Percentiles rank a stretch among this genome's conserved stretches.
phyloP scores from a whole-genome alignment of 2,888 invertebrate species.

The Leptinotarsa juncta region DNA sequence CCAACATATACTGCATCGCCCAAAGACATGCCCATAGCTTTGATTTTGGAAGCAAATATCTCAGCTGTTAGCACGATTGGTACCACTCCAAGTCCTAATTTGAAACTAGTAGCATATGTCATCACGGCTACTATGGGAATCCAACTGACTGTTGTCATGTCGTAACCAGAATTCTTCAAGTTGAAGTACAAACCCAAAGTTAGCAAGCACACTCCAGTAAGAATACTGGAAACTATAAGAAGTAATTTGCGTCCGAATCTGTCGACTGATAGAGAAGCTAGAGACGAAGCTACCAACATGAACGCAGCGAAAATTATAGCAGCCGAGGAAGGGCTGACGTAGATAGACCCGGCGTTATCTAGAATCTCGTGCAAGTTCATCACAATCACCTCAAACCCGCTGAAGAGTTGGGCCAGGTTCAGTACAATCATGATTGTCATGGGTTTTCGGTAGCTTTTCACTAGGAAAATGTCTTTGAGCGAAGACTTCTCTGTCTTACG shows the following conservation, averaged over 20 bases:
- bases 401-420: constrained; percentile 61
- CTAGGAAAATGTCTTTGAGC: constrained; percentile 57
- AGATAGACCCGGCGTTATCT: constrained; percentile 57
- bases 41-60: constrained; percentile 62
- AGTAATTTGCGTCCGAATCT: constrained; percentile 60
- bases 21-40: constrained; percentile 62
- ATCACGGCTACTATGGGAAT: constrained; percentile 59
- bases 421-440: constrained; percentile 61
- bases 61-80: constrained; percentile 63
- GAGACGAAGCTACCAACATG: constrained; percentile 57
- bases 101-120: constrained; percentile 59
- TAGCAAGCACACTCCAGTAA: constrained; percentile 58
- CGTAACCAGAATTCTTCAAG: constrained; percentile 53
- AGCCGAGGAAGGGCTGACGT: constrained; percentile 55
- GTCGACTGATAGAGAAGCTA: constrained; percentile 59
- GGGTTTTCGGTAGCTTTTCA: constrained; percentile 61
- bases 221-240: constrained; percentile 56
- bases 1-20: constrained; percentile 60
- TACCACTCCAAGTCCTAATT: constrained; percentile 61
- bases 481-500: constrained; percentile 57
- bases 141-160: constrained; percentile 52
- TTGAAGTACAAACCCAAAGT: constrained; percentile 60
- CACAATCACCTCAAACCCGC: constrained; percentile 61
- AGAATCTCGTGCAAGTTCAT: constrained; percentile 63
- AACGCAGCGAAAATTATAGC: constrained; percentile 60